Conservation (phyloP, 1,140 invertebrate species). For the Drosophila kurseongensis region DNA sequence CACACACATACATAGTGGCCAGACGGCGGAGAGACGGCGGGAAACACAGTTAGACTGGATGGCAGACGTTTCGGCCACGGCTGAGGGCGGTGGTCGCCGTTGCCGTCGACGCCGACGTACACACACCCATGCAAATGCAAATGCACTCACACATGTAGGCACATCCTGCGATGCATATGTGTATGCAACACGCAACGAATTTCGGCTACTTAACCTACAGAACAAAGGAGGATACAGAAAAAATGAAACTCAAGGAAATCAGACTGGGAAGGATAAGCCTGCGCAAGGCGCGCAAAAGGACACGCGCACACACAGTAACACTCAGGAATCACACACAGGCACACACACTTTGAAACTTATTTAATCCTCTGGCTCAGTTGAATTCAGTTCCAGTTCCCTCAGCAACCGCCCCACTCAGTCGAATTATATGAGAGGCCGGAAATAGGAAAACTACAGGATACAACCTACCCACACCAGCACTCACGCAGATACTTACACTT, state of each 20-base stretch:
- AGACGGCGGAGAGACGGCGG: conserved; percentile 39
- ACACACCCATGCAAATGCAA: conserved; percentile 19
- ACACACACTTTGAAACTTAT: conserved; percentile 42
- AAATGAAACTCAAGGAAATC: conserved; percentile 48
- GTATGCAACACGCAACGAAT: conserved; percentile 68
- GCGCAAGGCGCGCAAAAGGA: conserved; percentile 48
- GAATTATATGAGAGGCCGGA: conserved; percentile 56
- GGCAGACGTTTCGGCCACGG: conserved; percentile 70
- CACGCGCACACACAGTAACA: conserved; percentile 42
- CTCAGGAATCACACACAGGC: neutral
- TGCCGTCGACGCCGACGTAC: conserved; percentile 29
- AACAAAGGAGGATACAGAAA: conserved; percentile 63
- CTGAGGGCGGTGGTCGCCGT: conserved; percentile 81
- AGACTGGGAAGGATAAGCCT: conserved; percentile 40
- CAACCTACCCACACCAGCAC: conserved; percentile 21
- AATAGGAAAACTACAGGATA: conserved; percentile 56
- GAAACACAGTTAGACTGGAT: conserved; percentile 72
- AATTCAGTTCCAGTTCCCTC: conserved; percentile 49
- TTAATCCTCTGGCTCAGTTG: conserved; percentile 54
- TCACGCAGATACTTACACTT: conserved; percentile 12
- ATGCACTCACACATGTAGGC: conserved; percentile 1
- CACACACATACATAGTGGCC: conserved; percentile 28
- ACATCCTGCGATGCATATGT: conserved; percentile 14
- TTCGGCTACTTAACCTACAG: conserved; percentile 77
- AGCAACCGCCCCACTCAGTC: conserved; percentile 35